Conservation (phyloP, 2,113 vertebrate species). For the Hippocampus guttulatus region DNA sequence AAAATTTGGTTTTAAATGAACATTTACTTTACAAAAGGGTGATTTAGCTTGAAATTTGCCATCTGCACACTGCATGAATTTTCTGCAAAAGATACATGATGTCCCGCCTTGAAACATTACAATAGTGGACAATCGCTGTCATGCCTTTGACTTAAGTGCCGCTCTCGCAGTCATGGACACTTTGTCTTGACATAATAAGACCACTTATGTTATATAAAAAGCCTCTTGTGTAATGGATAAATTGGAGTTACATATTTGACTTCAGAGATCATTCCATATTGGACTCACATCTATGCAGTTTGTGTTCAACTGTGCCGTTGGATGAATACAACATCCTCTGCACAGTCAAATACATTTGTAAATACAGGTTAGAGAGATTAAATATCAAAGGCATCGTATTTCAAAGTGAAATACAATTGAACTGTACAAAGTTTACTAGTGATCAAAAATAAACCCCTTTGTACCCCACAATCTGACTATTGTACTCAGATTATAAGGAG, state of each 20-base stretch:
- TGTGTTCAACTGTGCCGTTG: background rate
- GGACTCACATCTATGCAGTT: background rate
- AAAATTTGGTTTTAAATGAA: background rate
- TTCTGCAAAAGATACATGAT: background rate
- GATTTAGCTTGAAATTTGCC: background rate
- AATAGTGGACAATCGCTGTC: background rate
- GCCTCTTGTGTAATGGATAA: slow-evolving; percentile 57
- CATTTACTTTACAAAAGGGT: background rate
- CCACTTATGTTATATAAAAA: slow-evolving; percentile 60
- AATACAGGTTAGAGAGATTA: too few species aligned
- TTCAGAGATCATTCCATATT: background rate
- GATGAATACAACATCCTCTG: background rate
- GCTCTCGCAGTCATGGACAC: slow-evolving; percentile 27
- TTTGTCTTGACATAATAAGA: slow-evolving; percentile 59
- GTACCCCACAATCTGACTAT: too few species aligned
- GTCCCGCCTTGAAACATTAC: background rate
- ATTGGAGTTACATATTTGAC: slow-evolving; percentile 4
- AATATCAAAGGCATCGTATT: too few species aligned
- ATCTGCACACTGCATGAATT: background rate
- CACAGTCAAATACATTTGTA: too few species aligned
- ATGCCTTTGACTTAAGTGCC: background rate
- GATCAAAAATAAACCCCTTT: too few species aligned
- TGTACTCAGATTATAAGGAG: too few species aligned
- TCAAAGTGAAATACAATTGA: too few species aligned
- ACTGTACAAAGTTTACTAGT: too few species aligned